These are phyloP conservation scores for Gasteruption jaculator DNA, from an alignment of 2,888 invertebrate genomes.

Conservation along the genomic window DNA sequence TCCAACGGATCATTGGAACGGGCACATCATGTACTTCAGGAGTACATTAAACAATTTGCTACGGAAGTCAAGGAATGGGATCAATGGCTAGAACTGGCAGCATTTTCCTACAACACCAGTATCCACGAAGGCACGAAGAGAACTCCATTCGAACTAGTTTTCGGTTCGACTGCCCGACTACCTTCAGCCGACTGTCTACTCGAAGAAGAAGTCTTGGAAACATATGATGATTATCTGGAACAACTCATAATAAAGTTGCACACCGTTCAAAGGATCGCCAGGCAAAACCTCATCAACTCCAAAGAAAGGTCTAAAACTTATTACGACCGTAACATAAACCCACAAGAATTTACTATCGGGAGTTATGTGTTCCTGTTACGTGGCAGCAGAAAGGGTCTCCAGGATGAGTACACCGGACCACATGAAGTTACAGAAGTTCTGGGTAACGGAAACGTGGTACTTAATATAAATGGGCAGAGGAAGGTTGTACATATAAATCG, in stretches of 20 bases:
- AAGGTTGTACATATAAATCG: conserved; percentile 7
- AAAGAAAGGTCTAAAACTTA: conserved; percentile 15
- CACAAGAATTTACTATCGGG: conserved; percentile 7
- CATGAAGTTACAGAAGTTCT: conserved; percentile 11
- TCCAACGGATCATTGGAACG: conserved; percentile 17
- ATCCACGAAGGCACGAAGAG: conserved; percentile 10
- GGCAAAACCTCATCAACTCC: conserved; percentile 8
- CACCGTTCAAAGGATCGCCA: conserved; percentile 2
- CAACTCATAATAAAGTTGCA: conserved; percentile 7
- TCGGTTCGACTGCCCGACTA: conserved; percentile 6
- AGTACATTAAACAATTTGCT: conserved; percentile 12
- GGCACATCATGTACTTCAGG: conserved; percentile 12
- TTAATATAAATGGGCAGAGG: conserved; percentile 7
- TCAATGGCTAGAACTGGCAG: conserved; percentile 4
- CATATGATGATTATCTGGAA: conserved; percentile 11
- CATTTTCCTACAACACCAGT: conserved; percentile 15
- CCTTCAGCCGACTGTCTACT: conserved; percentile 1
- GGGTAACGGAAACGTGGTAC: conserved; percentile 5
- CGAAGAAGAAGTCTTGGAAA: background rate
- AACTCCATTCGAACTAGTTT: conserved; percentile 9
- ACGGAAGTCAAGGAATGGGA: conserved; percentile 11
- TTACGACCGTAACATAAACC: conserved; percentile 14
- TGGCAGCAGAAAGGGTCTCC: conserved; percentile 12
- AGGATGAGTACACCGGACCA: conserved; percentile 13
- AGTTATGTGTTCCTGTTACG: conserved; percentile 14